These are phyloP conservation scores for Eupelmus urozonus DNA, from an alignment of 2,888 invertebrate genomes.

Conservation along the genomic window DNA sequence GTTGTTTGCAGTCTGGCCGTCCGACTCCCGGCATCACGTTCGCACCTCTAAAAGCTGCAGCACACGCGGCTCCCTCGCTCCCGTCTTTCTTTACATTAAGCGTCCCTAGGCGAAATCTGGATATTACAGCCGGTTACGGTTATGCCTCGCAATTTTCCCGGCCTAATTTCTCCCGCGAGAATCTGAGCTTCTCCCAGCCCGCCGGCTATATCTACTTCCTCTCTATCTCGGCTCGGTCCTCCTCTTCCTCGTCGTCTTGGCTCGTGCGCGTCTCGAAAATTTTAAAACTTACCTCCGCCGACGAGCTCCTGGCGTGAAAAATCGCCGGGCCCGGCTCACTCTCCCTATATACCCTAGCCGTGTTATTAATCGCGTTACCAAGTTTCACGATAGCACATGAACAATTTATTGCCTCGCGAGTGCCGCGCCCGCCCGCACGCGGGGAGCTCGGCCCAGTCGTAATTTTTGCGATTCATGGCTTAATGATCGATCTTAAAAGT, in stretches of 20 bases:
- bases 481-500: slow-evolving; percentile 54
- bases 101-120: slow-evolving; percentile 57
- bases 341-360: not conserved
- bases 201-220: not conserved
- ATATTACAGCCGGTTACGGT: slow-evolving; percentile 63
- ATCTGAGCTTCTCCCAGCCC: not conserved
- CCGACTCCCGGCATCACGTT: not conserved
- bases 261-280: slow-evolving; percentile 30
- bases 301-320: slow-evolving; percentile 43
- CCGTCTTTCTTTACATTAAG: slow-evolving; percentile 45
- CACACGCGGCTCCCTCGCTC: not conserved
- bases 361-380: slow-evolving; percentile 54
- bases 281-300: slow-evolving; percentile 45
- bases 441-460: slow-evolving; percentile 2
- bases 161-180: slow-evolving; percentile 59
- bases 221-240: slow-evolving; percentile 5
- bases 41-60: not conserved
- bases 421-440: no score
- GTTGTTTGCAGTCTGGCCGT: not conserved
- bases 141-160: slow-evolving; percentile 63
- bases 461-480: slow-evolving; percentile 54
- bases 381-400: slow-evolving; percentile 48
- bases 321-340: slow-evolving; percentile 16
- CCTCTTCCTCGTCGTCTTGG: slow-evolving; percentile 22
- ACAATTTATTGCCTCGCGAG: slow-evolving; percentile 49